These are phyloP conservation scores for Halcyon smyrnensis DNA, from an alignment of 2,797 vertebrate genomes.

Conservation along the genomic window DNA sequence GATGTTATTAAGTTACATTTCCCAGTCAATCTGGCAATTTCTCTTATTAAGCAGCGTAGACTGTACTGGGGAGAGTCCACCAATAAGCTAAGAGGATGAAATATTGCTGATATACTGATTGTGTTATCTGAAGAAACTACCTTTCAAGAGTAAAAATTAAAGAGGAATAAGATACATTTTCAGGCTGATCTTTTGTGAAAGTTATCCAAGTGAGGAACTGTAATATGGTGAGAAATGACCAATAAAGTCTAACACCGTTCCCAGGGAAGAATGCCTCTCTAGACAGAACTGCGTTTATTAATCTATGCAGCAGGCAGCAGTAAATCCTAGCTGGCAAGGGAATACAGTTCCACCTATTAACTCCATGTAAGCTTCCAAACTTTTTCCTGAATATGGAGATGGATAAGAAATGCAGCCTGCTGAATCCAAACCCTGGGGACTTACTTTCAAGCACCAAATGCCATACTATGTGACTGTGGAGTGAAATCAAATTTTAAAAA, in stretches of 20 bases:
- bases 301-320: conserved; percentile 26
- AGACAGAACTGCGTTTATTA: conserved; percentile 11
- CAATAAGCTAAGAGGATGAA: background rate
- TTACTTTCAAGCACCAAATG: background rate
- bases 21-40: conserved; percentile 62
- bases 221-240: conserved; percentile 19
- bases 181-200: background rate
- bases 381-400: background rate
- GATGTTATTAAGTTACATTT: conserved; percentile 51
- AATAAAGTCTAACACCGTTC: background rate
- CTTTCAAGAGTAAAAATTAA: conserved; percentile 17
- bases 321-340: conserved; percentile 13
- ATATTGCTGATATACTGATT: conserved; percentile 2
- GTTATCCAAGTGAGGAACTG: conserved; percentile 21
- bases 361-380: background rate
- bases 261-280: background rate
- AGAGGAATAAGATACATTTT: conserved; percentile 8
- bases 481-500: background rate
- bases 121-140: conserved; percentile 14
- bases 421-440: background rate
- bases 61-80: background rate
- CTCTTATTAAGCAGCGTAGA: background rate
- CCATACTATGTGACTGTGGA: background rate
- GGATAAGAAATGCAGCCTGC: background rate
- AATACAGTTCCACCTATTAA: conserved; percentile 3